Base-by-base conservation (phyloP, 92 coral and sea anemone genomes). In the Epizoanthus rinbou region DNA sequence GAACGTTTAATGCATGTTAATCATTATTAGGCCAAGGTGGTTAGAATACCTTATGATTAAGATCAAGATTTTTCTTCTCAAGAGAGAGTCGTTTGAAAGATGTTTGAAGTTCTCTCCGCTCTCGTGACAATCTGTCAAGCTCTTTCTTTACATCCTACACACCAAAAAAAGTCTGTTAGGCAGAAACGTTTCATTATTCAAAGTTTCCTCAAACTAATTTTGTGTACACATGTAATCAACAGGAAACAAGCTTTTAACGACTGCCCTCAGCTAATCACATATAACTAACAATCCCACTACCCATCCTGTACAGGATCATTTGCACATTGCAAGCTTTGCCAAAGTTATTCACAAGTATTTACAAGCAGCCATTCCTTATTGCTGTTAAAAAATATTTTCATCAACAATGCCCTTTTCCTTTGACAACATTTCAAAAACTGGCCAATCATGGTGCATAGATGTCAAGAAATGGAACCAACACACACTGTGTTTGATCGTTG, bases 31-130 rank as follows among this genome's bases (percentile, higher is more conserved):
- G 53, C 57, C 82, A 76, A 39, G 69, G 57, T 78, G 69, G 24
- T 43, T 16, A 72, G 86, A 75, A 76, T 86, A 86, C 89, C 89
- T 86, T 86, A 75, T 80, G 83, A 86, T 60, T 84, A 86, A 69
- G 80, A 80, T 80, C 76, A 60, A 86, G 89, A 57, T 76, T 73
- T 86, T 86, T 86, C 85, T 86, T 86, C 85, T 86, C 89, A 80
- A 80, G 86, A 57, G 76, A 70, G 54, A 75, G 74, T 67, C 86
- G 75, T 62, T 70, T 79, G 60, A 80, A 45, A 69, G 89, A 80
- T 35, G 89, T 57, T 60, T 86, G 86, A 75, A 86, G 89, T 69
- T 86, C 80, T 69, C 84, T 86, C 52, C 89, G 89, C 53, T 80
- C 85, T 80, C 84, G 85, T 64, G 76, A 66, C 67, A 86, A 53